Base-by-base conservation (phyloP, 2,113 vertebrate species). In the Morone saxatilis region DNA sequence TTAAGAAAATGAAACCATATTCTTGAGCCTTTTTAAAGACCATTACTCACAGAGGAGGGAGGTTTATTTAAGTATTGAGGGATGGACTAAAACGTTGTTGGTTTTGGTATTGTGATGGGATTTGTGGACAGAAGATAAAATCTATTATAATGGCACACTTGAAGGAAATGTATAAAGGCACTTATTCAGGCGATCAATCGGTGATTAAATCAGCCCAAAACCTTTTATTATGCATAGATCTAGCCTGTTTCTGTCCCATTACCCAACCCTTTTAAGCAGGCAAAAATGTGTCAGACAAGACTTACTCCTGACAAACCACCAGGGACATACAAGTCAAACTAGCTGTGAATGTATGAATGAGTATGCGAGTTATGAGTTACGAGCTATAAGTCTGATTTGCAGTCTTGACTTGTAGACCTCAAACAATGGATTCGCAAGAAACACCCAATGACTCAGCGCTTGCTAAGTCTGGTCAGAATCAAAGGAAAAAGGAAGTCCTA, bases 401-500 rank as follows among this genome's bases (percentile, higher is more conserved):
- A 13, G 17, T 68, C 12, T 1, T 59, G 5, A 71, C 84, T 59
- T 51, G 8, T 40, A n/a, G 20, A n/a, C 50, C 41, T 67, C 20
- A 8, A 79, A 84, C 78, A 66, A 72, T 77, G 14, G 45, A 48
- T 62, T 71, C 62, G 11, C 41, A 11, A 61, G 80, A 79, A 81
- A 80, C 47, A 68, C 48, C 80, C 59, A 2, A 36, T 69, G 74
- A 77, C 61, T 79, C 74, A 38, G 38, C 61, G 60, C 57, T 6
- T 22, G 47, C 53, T 11, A 59, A 43, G 71, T 80, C 43, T 22
- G 16, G 56, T 74, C 68, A 66, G 25, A 80, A 54, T 62, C 50
- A 36, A 60, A 83, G 81, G 83, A 79, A 86, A 86, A 70, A 76
- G 93, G 88, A 90, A 87, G 87, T 86, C 60, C 53, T 45, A 54